Evolutionary conservation across 1,140 invertebrate species (phyloP).

Genomic region (Pantala flavescens): DNA sequence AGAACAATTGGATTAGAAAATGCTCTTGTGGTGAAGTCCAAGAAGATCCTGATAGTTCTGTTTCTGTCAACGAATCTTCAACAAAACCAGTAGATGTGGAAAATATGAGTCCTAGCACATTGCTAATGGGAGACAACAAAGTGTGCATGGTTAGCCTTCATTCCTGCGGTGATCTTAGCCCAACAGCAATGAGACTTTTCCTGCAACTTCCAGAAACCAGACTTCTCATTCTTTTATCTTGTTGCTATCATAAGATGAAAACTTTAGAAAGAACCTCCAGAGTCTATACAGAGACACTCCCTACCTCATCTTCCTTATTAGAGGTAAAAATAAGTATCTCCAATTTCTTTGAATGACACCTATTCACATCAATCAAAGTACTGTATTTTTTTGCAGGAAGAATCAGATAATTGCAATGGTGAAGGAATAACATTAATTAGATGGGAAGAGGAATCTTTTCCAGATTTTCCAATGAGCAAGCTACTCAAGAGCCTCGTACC

Average conservation of each 20-base stretch:
- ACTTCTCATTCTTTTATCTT: slow-evolving; percentile 61
- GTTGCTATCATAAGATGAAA: slow-evolving; percentile 73
- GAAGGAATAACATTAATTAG: no score
- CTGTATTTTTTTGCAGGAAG: no score
- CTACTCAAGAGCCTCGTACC: slow-evolving; percentile 32
- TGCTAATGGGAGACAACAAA: slow-evolving; percentile 22
- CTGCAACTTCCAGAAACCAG: slow-evolving; percentile 44
- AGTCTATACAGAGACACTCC: no score
- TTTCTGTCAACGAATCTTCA: slow-evolving; percentile 41
- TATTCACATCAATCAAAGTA: no score
- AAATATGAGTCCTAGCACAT: slow-evolving; percentile 30
- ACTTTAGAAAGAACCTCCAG: slow-evolving; percentile 19
- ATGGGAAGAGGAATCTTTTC: slow-evolving; percentile 35
- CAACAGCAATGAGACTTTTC: slow-evolving; percentile 61
- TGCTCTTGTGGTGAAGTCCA: not conserved
- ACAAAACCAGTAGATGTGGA: slow-evolving; percentile 35
- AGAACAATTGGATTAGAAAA: not conserved
- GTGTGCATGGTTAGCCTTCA: slow-evolving; percentile 60
- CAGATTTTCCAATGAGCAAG: slow-evolving; percentile 52
- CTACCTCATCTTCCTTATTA: no score
- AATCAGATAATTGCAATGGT: no score
- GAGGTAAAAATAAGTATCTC: no score
- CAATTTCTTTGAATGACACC: no score
- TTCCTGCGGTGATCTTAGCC: slow-evolving; percentile 71
- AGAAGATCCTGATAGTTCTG: not conserved